phyloP scores from a whole-genome alignment of 1,140 invertebrate genomes.

The Spodoptera frugiperda region DNA sequence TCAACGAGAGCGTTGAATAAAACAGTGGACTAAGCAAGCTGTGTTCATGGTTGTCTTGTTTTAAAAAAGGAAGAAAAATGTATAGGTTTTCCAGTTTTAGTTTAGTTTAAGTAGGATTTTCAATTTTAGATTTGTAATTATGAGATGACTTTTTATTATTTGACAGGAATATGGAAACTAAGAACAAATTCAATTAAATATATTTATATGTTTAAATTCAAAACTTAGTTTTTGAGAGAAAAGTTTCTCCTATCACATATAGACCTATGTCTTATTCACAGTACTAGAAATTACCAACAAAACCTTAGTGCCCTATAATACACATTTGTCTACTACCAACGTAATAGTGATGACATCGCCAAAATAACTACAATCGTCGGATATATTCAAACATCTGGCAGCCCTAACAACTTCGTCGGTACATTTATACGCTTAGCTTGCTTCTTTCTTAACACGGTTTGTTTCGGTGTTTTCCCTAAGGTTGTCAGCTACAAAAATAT shows the following conservation, averaged over 20 bases:
- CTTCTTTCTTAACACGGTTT: constrained; percentile 34
- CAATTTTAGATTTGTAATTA: no score
- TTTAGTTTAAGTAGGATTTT: no score
- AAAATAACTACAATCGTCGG: background rate
- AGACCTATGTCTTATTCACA: no score
- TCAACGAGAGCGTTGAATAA: constrained; percentile 34
- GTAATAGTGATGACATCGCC: no score
- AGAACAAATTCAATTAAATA: no score
- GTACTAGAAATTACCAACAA: no score
- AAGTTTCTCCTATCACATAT: no score
- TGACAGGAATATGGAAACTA: no score
- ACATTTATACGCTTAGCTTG: constrained; percentile 43
- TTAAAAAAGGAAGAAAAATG: background rate
- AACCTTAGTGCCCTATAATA: no score
- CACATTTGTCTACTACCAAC: background rate
- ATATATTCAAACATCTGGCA: constrained; percentile 13
- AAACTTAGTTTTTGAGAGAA: no score
- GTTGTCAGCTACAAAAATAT: constrained; percentile 36
- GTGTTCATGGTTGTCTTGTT: constrained; percentile 19
- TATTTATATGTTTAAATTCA: no score
- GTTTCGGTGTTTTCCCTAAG: constrained; percentile 42
- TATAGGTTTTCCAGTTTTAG: background rate
- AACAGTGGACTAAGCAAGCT: constrained; percentile 45
- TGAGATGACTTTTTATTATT: no score
- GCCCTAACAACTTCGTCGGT: constrained; percentile 12